Conservation (phyloP, 2,888 invertebrate genomes). For the Eristalis intricaria region DNA sequence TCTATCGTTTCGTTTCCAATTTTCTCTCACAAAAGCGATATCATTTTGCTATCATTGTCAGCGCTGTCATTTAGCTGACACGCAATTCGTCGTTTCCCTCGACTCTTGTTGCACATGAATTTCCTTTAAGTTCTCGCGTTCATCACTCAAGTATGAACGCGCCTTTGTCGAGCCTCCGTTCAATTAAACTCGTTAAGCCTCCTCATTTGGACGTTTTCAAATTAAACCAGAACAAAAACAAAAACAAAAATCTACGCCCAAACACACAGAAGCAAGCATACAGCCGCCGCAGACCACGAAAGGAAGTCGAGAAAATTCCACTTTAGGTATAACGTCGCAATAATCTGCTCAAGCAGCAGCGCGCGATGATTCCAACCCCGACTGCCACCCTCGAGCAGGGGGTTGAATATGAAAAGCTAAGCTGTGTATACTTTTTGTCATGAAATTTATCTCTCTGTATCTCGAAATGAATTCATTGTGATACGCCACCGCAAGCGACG, state of each 20-base stretch:
- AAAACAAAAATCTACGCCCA: background rate
- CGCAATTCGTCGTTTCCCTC: conserved; percentile 32
- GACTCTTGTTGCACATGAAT: conserved; percentile 20
- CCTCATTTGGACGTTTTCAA: conserved; percentile 39
- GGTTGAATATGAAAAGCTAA: conserved; percentile 2
- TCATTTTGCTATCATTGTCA: conserved; percentile 15
- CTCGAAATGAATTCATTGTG: conserved; percentile 45
- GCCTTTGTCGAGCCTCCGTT: conserved; percentile 43
- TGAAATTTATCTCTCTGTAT: conserved; percentile 39
- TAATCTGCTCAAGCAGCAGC: conserved; percentile 28
- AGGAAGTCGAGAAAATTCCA: conserved; percentile 55
- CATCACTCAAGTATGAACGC: background rate
- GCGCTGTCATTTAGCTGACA: conserved; percentile 14
- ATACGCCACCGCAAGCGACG: background rate
- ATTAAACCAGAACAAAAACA: conserved; percentile 20
- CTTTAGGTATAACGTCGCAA: conserved; percentile 43
- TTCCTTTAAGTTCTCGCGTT: conserved; percentile 21
- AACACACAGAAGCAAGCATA: background rate
- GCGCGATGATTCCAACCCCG: conserved; percentile 8
- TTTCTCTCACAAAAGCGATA: conserved; percentile 4
- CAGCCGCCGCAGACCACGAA: conserved; percentile 16
- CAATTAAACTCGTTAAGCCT: conserved; percentile 60
- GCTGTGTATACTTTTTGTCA: conserved; percentile 18
- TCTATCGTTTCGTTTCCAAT: conserved; percentile 30
- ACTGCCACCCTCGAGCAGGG: background rate